Conservation (phyloP, 2,113 vertebrate genomes). For the Esox niger region DNA sequence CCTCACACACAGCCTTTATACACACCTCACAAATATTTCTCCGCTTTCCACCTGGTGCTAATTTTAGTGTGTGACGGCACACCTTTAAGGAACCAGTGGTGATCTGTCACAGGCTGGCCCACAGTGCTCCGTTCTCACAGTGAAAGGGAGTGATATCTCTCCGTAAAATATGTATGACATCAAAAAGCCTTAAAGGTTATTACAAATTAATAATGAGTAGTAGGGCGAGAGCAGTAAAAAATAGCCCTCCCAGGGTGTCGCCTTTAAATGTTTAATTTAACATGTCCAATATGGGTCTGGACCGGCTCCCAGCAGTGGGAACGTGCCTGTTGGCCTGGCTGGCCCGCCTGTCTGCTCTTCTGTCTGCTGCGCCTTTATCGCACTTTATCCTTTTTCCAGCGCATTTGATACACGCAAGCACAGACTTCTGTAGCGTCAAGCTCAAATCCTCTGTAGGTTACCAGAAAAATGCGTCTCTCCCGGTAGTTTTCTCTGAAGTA, state of each 20-base stretch:
- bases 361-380: slow-evolving; percentile 1
- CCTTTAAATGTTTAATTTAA: slow-evolving; percentile 77
- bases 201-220: slow-evolving; percentile 81
- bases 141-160: slow-evolving; percentile 71
- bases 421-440: slow-evolving; percentile 59
- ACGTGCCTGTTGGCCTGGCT: slow-evolving; percentile 40
- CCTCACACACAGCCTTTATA: not conserved
- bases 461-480: slow-evolving; percentile 61
- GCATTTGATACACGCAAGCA: slow-evolving; percentile 47
- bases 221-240: slow-evolving; percentile 71
- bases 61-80: slow-evolving; percentile 67
- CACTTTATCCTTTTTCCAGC: slow-evolving; percentile 38
- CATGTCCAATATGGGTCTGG: slow-evolving; percentile 61
- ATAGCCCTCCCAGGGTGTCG: slow-evolving; percentile 67
- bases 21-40: slow-evolving; percentile 25
- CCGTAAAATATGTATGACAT: slow-evolving; percentile 81
- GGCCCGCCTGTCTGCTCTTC: slow-evolving; percentile 18
- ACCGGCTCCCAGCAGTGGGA: slow-evolving; percentile 51
- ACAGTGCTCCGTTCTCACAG: slow-evolving; percentile 45
- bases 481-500: slow-evolving; percentile 58
- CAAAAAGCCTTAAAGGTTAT: slow-evolving; percentile 82
- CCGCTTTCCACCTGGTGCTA: slow-evolving; percentile 63
- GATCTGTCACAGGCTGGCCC: slow-evolving; percentile 71
- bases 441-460: slow-evolving; percentile 59
- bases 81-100: slow-evolving; percentile 49